Evolutionary conservation across 1,140 invertebrate genomes (phyloP).

Genomic region (Trachelipus rathkii): DNA sequence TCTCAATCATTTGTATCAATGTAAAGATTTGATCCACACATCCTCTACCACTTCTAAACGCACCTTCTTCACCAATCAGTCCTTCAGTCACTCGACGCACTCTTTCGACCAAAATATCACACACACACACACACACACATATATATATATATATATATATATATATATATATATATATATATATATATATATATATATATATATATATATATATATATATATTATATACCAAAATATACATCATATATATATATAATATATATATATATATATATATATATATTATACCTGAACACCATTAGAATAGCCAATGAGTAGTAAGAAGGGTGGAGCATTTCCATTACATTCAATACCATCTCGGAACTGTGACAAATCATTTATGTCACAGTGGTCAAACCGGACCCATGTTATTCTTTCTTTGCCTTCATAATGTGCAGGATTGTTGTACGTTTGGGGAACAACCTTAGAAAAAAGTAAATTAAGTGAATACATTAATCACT

Average conservation of each 20-base stretch:
- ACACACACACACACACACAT: no score
- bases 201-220: not conserved
- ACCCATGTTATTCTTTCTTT: constrained; percentile 69
- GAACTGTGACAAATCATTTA: constrained; percentile 65
- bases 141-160: not conserved
- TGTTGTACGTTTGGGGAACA: constrained; percentile 31
- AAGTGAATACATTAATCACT: not conserved
- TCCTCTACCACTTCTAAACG: no score
- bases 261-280: constrained; percentile 10
- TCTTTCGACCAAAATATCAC: no score
- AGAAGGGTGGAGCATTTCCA: constrained; percentile 64
- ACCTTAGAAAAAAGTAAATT: constrained; percentile 25
- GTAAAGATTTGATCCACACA: no score
- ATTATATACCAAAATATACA: no score
- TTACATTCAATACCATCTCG: constrained; percentile 63
- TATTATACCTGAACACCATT: constrained; percentile 69
- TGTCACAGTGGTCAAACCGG: constrained; percentile 74
- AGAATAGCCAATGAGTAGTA: constrained; percentile 79
- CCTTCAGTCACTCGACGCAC: no score
- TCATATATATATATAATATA: not conserved
- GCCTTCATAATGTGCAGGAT: constrained; percentile 38
- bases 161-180: not conserved
- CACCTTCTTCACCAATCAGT: no score
- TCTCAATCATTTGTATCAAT: no score
- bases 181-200: constrained; percentile 1